Evolutionary conservation across 2,888 invertebrate species (phyloP).

Genomic region (Apodemia hepburni): DNA sequence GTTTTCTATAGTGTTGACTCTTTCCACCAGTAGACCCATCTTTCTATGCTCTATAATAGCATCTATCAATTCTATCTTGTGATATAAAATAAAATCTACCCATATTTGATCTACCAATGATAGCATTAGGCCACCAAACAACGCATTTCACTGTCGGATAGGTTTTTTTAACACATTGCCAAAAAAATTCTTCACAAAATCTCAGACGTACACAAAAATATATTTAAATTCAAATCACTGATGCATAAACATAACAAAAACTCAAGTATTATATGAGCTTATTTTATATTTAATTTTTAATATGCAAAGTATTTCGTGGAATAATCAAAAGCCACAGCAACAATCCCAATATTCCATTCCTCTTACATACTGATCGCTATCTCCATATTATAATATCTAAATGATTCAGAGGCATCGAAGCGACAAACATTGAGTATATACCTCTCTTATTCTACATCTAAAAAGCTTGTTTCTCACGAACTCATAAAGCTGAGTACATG

Average conservation of each 20-base stretch:
- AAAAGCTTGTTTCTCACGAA: constrained; percentile 54
- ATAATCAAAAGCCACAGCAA: constrained; percentile 3
- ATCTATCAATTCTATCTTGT: too few relatives aligned
- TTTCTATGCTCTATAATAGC: too few relatives aligned
- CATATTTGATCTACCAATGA: too few relatives aligned
- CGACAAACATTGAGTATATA: constrained; percentile 43
- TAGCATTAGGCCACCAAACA: too few relatives aligned
- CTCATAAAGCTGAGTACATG: constrained; percentile 36
- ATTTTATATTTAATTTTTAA: constrained; percentile 16
- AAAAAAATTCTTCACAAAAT: background rate
- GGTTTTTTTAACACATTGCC: too few relatives aligned
- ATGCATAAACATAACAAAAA: background rate
- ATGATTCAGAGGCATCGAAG: constrained; percentile 48
- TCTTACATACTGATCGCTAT: constrained; percentile 12
- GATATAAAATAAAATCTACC: too few relatives aligned
- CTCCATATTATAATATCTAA: constrained; percentile 39
- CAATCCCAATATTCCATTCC: constrained; percentile 7
- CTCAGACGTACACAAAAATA: background rate
- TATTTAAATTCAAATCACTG: background rate
- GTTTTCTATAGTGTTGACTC: too few relatives aligned
- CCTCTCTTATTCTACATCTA: constrained; percentile 43
- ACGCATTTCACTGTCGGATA: too few relatives aligned
- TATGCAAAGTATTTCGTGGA: background rate
- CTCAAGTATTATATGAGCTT: background rate
- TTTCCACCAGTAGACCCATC: too few relatives aligned